Percentiles rank a stretch among this genome's conserved stretches.
phyloP scores from a whole-genome alignment of 1,140 invertebrate species.

The Thalassaphorura encarpata region DNA sequence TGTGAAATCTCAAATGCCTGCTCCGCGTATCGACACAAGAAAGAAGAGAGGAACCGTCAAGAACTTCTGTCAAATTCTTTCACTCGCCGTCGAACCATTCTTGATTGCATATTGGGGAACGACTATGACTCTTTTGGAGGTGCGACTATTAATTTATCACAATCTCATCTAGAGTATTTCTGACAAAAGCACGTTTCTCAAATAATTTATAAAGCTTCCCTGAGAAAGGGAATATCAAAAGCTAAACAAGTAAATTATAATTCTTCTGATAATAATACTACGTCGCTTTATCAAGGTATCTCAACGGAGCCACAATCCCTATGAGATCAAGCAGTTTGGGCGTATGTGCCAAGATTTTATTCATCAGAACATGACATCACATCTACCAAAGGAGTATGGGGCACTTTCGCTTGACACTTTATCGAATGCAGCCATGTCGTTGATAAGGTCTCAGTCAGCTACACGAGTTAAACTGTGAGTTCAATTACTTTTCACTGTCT shows the following conservation, averaged over 20 bases:
- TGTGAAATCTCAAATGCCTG: neutral
- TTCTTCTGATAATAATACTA: neutral
- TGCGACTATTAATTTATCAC: conserved; percentile 4
- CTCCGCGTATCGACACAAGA: neutral
- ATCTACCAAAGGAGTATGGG: conserved; percentile 20
- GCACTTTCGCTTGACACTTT: conserved; percentile 28
- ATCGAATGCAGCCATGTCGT: conserved; percentile 18
- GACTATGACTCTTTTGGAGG: conserved; percentile 12
- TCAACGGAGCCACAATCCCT: conserved; percentile 9
- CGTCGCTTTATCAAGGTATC: neutral
- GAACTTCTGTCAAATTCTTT: neutral
- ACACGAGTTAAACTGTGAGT: conserved; percentile 24
- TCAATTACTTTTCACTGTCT: neutral
- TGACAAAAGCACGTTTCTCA: neutral
- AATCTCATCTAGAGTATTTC: conserved; percentile 1
- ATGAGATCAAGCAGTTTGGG: conserved; percentile 20
- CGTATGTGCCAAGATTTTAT: conserved; percentile 22
- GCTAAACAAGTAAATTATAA: neutral
- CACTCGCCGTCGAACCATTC: conserved; percentile 18
- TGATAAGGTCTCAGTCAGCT: conserved; percentile 5
- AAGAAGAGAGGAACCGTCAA: neutral
- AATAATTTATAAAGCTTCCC: neutral
- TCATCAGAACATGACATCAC: conserved; percentile 9
- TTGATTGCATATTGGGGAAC: conserved; percentile 23
- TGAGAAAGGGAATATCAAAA: neutral